Conservation (phyloP, 1,140 invertebrate genomes). For the Calliopsis andreniformis region DNA sequence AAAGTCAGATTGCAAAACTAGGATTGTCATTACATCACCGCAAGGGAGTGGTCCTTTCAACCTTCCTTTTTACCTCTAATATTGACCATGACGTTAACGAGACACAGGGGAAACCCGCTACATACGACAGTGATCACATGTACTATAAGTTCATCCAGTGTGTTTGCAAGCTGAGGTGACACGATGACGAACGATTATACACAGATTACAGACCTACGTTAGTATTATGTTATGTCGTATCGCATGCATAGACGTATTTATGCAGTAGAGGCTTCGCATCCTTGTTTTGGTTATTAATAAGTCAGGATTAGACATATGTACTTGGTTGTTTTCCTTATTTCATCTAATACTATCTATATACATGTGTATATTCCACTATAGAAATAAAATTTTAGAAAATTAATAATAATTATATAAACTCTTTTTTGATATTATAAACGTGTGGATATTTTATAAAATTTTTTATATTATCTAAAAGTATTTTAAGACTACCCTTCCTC, state of each 20-base stretch:
- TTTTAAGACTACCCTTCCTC: too few species aligned
- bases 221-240: background rate
- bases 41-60: background rate
- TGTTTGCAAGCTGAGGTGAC: background rate
- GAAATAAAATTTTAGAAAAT: too few species aligned
- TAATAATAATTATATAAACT: too few species aligned
- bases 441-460: too few species aligned
- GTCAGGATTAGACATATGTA: background rate
- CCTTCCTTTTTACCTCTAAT: background rate
- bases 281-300: background rate
- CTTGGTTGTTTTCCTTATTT: background rate
- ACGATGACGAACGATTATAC: background rate
- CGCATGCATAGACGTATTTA: background rate
- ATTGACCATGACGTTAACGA: slow-evolving; percentile 12
- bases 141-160: background rate
- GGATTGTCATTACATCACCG: background rate
- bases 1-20: background rate
- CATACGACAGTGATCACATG: background rate
- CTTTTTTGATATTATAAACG: too few species aligned
- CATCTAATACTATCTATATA: background rate
- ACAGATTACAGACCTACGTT: background rate
- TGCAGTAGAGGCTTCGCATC: background rate
- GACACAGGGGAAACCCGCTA: background rate
- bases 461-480: too few species aligned
- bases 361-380: too few species aligned